Base-by-base conservation (phyloP, 1,140 invertebrate species). In the Sycophaga agraensis region DNA sequence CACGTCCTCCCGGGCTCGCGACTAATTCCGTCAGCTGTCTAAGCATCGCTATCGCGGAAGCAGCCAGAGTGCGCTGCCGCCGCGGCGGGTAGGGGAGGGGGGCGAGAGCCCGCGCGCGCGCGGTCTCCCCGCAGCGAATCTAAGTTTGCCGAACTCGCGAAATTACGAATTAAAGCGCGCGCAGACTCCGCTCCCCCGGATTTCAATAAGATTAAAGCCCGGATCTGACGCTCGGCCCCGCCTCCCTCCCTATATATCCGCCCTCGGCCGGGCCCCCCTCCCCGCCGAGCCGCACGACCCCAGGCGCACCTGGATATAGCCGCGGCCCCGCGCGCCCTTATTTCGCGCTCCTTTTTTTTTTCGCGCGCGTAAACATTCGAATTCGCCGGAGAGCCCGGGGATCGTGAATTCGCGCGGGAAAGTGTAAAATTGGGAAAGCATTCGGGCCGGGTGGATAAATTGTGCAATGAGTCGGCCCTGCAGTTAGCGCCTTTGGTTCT, bases 1-100 rank as follows among this genome's bases (percentile, higher is more conserved):
- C n/a, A n/a, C n/a, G n/a, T n/a, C n/a, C n/a, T n/a, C n/a, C 28
- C 14, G 16, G 2, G 31, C 43, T 21, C 34, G 16, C 35, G 43
- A 62, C 60, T 56, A 62, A 62, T 62, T 62, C 37, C 39, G 45
- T 56, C 60, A 61, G 59, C 50, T 61, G 59, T 55, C 50, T 61
- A 61, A 55, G 59, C 42, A 31, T 31, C 28, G 4, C 11, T 31
- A 4, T 31, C 28, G 28, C 28, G 28, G 4, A 11, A 4, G 28
- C 28, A 4, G 11, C 5, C 28, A 6, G 28, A 31, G 28, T n/a
- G 11, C 28, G 11, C 28, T 31, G 11, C 28, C 5, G 37, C 8
- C 9, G 37, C 6, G 37, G 37, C 9, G n/a, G 37, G n/a, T 22
- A 8, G 14, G 14, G 50, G 26, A 9, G 34, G 19, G 31, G 22